phyloP scores from a whole-genome alignment of 2,888 invertebrate species.

The Ochropleura leucogaster region DNA sequence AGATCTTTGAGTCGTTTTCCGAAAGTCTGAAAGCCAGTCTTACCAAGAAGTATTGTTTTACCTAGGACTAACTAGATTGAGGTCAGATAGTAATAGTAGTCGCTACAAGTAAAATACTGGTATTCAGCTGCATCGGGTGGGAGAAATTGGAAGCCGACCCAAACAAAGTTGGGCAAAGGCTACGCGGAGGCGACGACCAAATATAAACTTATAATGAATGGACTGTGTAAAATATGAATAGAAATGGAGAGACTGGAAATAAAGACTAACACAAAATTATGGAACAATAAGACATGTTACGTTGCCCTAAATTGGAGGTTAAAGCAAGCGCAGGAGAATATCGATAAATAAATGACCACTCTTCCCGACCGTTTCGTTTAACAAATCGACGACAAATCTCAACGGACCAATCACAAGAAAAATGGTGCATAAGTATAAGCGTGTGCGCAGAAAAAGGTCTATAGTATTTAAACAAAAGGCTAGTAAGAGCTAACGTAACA shows the following conservation, averaged over 20 bases:
- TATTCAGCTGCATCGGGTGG: too few species aligned
- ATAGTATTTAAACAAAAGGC: background rate
- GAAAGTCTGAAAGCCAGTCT: too few species aligned
- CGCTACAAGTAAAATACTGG: too few species aligned
- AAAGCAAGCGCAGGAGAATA: background rate
- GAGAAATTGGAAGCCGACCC: too few species aligned
- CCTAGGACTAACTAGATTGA: too few species aligned
- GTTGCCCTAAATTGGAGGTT: background rate
- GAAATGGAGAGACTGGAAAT: background rate
- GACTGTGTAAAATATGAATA: background rate
- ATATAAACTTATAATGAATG: background rate
- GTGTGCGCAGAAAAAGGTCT: background rate
- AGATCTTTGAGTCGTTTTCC: too few species aligned
- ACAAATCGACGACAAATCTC: background rate
- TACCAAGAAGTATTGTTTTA: too few species aligned
- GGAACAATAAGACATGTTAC: background rate
- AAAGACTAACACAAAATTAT: background rate
- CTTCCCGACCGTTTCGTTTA: background rate
- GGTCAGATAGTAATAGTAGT: too few species aligned
- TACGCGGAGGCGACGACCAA: background rate
- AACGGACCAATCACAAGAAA: background rate
- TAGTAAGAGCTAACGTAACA: background rate
- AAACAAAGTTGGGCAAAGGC: too few species aligned
- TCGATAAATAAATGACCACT: background rate
- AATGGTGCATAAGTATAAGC: background rate